Percentiles rank a stretch among this genome's conserved stretches.
Conservation (phyloP, 2,797 vertebrate species). For the Centroberyx gerrardi region DNA sequence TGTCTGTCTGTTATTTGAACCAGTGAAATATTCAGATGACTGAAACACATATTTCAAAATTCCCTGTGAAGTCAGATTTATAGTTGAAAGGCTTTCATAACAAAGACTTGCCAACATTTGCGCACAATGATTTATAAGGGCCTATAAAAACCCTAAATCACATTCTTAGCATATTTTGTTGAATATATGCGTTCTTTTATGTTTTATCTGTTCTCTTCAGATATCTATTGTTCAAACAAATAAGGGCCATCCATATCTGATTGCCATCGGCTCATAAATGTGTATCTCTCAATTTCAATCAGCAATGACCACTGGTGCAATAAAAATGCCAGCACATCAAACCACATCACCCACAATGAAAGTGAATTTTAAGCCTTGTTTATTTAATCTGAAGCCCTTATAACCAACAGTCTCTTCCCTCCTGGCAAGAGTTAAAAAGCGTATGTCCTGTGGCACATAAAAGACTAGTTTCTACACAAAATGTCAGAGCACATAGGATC, state of each 20-base stretch:
- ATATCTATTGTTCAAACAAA: neutral
- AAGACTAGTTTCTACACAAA: slow-evolving; percentile 34
- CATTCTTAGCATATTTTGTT: slow-evolving; percentile 33
- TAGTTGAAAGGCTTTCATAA: slow-evolving; percentile 4
- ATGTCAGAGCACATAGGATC: slow-evolving; percentile 27
- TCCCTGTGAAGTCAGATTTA: neutral
- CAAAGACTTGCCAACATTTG: slow-evolving; percentile 6
- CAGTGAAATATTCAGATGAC: slow-evolving; percentile 9
- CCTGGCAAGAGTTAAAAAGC: slow-evolving; percentile 30
- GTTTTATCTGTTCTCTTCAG: neutral
- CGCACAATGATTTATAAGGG: slow-evolving; percentile 25
- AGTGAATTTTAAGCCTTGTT: slow-evolving; percentile 12
- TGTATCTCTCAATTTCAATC: neutral
- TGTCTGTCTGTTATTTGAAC: neutral
- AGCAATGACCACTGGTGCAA: neutral
- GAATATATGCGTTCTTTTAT: slow-evolving; percentile 15
- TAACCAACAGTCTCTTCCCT: slow-evolving; percentile 4
- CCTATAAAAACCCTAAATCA: slow-evolving; percentile 31
- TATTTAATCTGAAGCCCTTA: slow-evolving; percentile 18
- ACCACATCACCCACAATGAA: neutral
- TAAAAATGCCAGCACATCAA: neutral
- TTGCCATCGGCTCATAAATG: neutral
- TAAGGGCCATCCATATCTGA: neutral
- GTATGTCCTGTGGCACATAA: slow-evolving; percentile 10
- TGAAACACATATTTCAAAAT: slow-evolving; percentile 25